phyloP scores from a whole-genome alignment of 35 echinoderm and acorn worm species.

The Heliocidaris tuberculata region DNA sequence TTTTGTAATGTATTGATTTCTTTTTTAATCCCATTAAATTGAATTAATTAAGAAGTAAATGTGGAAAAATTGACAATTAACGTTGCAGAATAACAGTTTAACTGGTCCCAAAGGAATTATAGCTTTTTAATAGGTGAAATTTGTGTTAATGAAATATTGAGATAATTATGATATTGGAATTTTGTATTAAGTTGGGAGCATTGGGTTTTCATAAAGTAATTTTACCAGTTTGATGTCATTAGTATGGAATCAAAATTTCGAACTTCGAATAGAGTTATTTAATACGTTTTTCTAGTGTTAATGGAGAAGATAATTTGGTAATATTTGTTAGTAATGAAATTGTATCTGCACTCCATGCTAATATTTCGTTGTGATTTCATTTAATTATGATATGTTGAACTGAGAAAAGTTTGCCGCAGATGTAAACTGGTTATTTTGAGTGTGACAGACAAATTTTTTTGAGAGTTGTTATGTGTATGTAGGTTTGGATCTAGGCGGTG shows the following conservation, averaged over 20 bases:
- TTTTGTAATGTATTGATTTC: neutral
- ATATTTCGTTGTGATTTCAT: neutral
- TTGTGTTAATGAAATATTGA: neutral
- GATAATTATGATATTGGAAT: neutral
- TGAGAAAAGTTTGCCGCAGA: neutral
- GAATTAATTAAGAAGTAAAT: neutral
- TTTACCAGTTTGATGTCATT: neutral
- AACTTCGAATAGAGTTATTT: neutral
- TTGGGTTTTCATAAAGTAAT: neutral
- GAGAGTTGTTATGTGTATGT: conserved; percentile 32
- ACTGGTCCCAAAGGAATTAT: too few species aligned
- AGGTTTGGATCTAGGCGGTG: conserved; percentile 26
- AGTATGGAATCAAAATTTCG: neutral
- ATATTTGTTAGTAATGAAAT: neutral
- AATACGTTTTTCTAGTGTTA: neutral
- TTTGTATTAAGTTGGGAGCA: neutral
- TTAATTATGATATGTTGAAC: neutral
- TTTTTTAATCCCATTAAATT: neutral
- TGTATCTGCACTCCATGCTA: neutral
- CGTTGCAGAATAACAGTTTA: neutral
- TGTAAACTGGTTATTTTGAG: neutral
- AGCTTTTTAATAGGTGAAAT: too few species aligned
- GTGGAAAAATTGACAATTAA: neutral
- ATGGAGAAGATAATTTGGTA: neutral
- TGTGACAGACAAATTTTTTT: neutral